A percentile compares a stretch with the other conserved stretches of the same genome.
Evolutionary conservation across 1,140 invertebrate species (phyloP).

Genomic region (Penaeus vannamei): DNA sequence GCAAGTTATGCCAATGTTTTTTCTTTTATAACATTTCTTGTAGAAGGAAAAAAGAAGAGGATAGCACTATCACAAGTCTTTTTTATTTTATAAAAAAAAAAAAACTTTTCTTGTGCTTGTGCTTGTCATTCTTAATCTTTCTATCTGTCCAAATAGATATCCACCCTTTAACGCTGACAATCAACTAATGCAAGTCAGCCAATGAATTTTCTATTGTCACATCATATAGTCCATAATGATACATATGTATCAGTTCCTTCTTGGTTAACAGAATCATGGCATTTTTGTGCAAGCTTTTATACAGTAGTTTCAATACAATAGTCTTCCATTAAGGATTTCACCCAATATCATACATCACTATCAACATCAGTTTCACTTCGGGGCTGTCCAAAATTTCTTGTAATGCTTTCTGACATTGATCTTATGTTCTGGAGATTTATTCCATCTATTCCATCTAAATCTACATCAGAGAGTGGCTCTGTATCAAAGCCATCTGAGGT

Average conservation of each 20-base stretch:
- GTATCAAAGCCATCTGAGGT: constrained; percentile 72
- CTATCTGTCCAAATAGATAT: no score
- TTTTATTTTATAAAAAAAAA: no score
- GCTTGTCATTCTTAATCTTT: no score
- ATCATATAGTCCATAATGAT: neutral
- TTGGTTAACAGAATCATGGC: neutral
- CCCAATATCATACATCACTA: constrained; percentile 69
- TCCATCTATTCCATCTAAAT: constrained; percentile 75
- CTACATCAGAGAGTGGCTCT: constrained; percentile 72
- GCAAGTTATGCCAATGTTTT: no score
- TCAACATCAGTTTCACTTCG: constrained; percentile 68
- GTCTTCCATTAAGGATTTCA: constrained; percentile 63
- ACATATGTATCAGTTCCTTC: constrained; percentile 16
- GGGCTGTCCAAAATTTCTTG: constrained; percentile 82
- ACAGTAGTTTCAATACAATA: constrained; percentile 64
- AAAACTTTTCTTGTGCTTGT: no score
- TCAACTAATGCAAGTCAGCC: no score
- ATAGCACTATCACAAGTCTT: no score
- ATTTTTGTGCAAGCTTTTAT: constrained; percentile 17
- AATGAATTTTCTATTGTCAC: no score
- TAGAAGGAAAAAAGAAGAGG: no score
- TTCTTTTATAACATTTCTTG: no score
- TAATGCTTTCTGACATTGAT: constrained; percentile 82
- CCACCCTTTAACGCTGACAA: no score
- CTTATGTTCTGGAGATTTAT: constrained; percentile 83